Evolutionary conservation across 2,113 vertebrate genomes (phyloP).

Genomic region (Myrmecophaga tridactyla): DNA sequence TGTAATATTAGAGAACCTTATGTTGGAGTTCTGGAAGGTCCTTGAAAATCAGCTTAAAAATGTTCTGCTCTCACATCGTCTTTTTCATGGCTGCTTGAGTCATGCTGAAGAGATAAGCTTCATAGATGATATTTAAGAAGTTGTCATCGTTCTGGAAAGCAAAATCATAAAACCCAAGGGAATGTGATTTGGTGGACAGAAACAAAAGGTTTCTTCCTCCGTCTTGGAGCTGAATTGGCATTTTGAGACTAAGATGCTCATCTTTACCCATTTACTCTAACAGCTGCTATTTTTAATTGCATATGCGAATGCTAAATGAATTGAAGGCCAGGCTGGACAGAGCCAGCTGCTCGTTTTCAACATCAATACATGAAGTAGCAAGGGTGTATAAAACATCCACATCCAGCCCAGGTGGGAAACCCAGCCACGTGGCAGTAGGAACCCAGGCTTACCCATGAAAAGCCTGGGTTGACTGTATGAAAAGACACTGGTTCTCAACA

Average conservation of each 20-base stretch:
- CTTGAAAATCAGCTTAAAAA: not conserved
- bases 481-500: not conserved
- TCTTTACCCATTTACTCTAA: not conserved
- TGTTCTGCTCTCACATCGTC: constrained; percentile 66
- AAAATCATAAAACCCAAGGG: constrained; percentile 46
- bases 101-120: constrained; percentile 89
- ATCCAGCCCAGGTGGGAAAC: not conserved
- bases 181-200: not conserved
- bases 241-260: not conserved
- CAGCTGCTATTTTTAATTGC: not conserved
- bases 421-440: not conserved
- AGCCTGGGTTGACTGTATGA: not conserved
- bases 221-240: not conserved
- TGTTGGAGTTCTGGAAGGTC: constrained; percentile 38
- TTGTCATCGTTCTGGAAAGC: constrained; percentile 92
- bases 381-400: not conserved
- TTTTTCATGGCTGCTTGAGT: constrained; percentile 79
- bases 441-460: not conserved
- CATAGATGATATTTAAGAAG: constrained; percentile 95
- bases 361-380: accelerated
- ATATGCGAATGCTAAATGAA: not conserved
- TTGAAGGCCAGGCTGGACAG: not conserved
- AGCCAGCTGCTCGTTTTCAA: not conserved
- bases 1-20: not conserved
- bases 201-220: not conserved